Percentiles rank a stretch among this genome's conserved stretches.
These are phyloP conservation scores for Pampus argenteus DNA, from an alignment of 2,797 vertebrate genomes.

Conservation along the genomic window DNA sequence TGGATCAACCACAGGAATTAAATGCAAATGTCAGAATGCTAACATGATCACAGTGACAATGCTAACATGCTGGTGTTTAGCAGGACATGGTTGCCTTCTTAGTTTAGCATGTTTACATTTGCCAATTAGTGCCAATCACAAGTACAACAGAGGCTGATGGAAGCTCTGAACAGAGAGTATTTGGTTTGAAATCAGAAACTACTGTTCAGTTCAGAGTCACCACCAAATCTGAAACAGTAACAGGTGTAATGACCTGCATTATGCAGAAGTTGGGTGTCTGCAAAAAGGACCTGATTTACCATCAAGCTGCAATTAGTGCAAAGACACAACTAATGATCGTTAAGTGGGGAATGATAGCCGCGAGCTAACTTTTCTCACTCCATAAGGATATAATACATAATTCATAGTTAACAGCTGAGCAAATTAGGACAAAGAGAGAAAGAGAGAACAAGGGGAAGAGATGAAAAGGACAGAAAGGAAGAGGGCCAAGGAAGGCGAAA, in stretches of 20 bases:
- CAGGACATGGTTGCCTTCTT: too few relatives aligned
- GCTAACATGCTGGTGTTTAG: too few relatives aligned
- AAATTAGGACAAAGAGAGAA: conserved; percentile 73
- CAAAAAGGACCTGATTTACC: conserved; percentile 67
- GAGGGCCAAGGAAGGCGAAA: conserved; percentile 40
- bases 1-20: background rate
- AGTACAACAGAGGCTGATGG: too few relatives aligned
- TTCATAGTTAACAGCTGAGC: conserved; percentile 81
- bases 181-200: conserved; percentile 4
- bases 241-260: conserved; percentile 70
- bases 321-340: conserved; percentile 80
- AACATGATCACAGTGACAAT: too few relatives aligned
- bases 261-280: conserved; percentile 63
- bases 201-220: background rate
- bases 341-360: conserved; percentile 79
- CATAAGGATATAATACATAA: conserved; percentile 83
- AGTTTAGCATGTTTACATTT: too few relatives aligned
- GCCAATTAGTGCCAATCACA: too few relatives aligned
- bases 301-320: conserved; percentile 78
- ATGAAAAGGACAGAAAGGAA: conserved; percentile 49
- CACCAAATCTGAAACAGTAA: conserved; percentile 29
- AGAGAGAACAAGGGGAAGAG: conserved; percentile 40
- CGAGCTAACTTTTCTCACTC: conserved; percentile 80
- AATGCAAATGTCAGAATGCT: too few relatives aligned
- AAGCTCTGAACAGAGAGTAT: too few relatives aligned